Base-by-base conservation (phyloP, 1,140 invertebrate species). In the Diorhabda carinulata region DNA sequence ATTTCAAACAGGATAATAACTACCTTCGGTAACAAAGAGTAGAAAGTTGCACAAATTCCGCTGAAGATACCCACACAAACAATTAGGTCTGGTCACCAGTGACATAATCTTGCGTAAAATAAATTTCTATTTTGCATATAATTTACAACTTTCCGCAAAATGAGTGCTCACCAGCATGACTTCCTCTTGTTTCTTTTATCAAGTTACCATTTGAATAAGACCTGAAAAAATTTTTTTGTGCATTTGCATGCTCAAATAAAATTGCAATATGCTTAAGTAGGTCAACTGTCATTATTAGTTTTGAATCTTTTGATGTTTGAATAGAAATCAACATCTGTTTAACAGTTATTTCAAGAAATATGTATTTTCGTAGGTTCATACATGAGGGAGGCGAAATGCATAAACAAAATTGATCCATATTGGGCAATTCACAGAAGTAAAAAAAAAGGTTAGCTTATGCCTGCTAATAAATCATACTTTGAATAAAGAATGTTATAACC, bases 61-160 rank as follows among this genome's bases (percentile, higher is more conserved):
- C 64, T 57, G 64, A 44, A 66, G 62, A 44, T 70, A 61, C 8
- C 64, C 43, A 42, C 10, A 52, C 41, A n/a, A n/a, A 42, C 40
- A 62, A 60, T 61, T 63, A 70, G 57, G 25, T 61, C n/a, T 40
- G 8, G 41, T n/a, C 47, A 59, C 52, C 57, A 45, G 57, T 71
- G 70, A 64, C 70, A 62, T 42, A 69, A 72, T 69, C 69, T 72
- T 72, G 66, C 68, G 64, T 58, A 67, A 52, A 52, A 66, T 57
- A 66, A 67, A 57, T 71, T 67, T 72, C 58, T 62, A 69, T 70
- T 73, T 74, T 72, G 73, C 70, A 70, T 74, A 67, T 65, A 62
- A 63, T 72, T 64, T 64, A 67, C 64, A 70, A 71, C 67, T 72
- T 69, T 69, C 57, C 57, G 57, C 62, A 61, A 65, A 68, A 64